phyloP scores from a whole-genome alignment of 2,888 invertebrate genomes.

The Cosmopolites sordidus region DNA sequence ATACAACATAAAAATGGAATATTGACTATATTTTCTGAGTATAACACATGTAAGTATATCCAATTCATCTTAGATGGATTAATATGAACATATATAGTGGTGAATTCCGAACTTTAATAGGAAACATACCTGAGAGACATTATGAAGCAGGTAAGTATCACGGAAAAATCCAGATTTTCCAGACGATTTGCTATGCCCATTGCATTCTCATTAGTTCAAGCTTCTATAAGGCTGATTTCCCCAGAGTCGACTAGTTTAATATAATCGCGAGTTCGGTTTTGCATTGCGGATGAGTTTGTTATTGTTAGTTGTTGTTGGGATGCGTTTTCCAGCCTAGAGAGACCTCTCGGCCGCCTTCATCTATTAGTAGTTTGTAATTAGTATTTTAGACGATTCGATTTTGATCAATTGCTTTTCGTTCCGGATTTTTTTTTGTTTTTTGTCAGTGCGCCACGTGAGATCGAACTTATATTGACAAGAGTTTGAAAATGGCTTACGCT shows the following conservation, averaged over 20 bases:
- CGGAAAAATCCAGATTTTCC: background rate
- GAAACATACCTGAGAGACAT: no score
- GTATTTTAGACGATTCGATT: background rate
- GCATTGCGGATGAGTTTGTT: slow-evolving; percentile 25
- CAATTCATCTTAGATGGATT: no score
- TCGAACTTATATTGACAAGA: no score
- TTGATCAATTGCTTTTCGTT: background rate
- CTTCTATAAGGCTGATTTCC: slow-evolving; percentile 35
- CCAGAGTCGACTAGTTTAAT: slow-evolving; percentile 37
- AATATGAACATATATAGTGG: no score
- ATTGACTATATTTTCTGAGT: no score
- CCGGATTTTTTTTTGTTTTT: no score
- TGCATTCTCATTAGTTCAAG: slow-evolving; percentile 18
- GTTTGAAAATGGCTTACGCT: no score
- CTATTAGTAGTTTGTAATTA: slow-evolving; percentile 1
- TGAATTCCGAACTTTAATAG: no score
- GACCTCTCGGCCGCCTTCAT: slow-evolving; percentile 4
- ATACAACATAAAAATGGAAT: no score
- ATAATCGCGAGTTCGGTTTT: slow-evolving; percentile 22
- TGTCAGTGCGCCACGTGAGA: no score
- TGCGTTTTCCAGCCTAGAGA: slow-evolving; percentile 15
- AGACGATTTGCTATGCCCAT: background rate
- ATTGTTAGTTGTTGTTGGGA: slow-evolving; percentile 22
- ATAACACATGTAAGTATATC: no score
- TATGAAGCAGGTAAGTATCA: no score